Evolutionary conservation across 2,888 invertebrate species (phyloP).

Genomic region (Diabrotica balteata): DNA sequence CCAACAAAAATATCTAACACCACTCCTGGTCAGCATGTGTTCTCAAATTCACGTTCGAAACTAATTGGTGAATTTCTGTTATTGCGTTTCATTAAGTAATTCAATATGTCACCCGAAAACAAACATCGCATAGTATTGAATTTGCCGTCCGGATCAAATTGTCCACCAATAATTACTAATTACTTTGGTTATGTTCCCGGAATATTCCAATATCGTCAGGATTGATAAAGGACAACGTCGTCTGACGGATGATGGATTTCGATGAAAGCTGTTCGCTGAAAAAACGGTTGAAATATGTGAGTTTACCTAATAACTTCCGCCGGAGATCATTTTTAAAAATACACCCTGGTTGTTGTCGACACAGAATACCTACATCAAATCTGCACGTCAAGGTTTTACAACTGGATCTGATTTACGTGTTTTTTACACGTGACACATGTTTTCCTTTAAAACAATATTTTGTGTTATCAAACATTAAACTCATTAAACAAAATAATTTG

Average conservation of each 20-base stretch:
- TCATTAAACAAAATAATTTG: too few relatives aligned
- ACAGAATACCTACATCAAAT: too few relatives aligned
- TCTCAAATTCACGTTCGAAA: conserved; percentile 17
- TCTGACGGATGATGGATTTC: neutral
- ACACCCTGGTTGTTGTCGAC: too few relatives aligned
- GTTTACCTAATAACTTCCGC: too few relatives aligned
- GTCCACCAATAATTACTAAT: conserved; percentile 5
- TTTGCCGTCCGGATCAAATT: conserved; percentile 7
- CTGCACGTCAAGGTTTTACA: too few relatives aligned
- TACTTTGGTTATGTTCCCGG: conserved; percentile 4
- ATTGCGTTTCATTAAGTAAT: conserved; percentile 21
- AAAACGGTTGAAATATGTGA: too few relatives aligned
- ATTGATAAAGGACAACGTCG: conserved; percentile 10
- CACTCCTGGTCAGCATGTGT: neutral
- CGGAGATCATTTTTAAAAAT: too few relatives aligned
- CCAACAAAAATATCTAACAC: neutral
- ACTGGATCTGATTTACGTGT: too few relatives aligned
- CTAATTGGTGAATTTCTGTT: conserved; percentile 20
- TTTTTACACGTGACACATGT: too few relatives aligned
- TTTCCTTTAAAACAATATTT: too few relatives aligned
- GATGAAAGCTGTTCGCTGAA: neutral
- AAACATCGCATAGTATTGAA: conserved; percentile 9
- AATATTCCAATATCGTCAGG: conserved; percentile 6
- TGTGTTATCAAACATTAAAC: too few relatives aligned
- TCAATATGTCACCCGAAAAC: conserved; percentile 25